phyloP scores from a whole-genome alignment of 2,888 invertebrate genomes.

The Cantharis rustica region DNA sequence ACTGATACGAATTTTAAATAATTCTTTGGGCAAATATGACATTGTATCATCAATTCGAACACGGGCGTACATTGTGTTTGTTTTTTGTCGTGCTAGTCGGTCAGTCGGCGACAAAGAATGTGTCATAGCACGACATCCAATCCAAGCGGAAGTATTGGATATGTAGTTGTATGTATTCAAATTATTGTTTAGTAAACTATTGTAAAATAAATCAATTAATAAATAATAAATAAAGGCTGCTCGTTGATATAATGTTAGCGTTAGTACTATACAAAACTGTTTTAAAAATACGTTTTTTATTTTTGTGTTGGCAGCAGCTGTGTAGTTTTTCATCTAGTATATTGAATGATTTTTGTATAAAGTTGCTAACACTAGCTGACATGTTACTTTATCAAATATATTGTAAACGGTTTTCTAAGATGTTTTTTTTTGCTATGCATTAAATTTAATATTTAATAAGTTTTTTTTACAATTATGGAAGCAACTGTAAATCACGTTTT shows the following conservation, averaged over 20 bases:
- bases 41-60: no score
- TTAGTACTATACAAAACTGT: neutral
- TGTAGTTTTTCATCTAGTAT: neutral
- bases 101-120: no score
- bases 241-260: neutral
- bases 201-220: no score
- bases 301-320: neutral
- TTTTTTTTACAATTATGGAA: slow-evolving; percentile 7
- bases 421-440: neutral
- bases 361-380: neutral
- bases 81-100: no score
- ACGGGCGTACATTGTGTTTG: no score
- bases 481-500: slow-evolving; percentile 5
- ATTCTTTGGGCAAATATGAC: no score
- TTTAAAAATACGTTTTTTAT: neutral
- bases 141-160: no score
- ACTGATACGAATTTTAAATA: no score
- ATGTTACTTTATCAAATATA: neutral
- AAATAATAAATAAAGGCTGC: neutral
- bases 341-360: neutral
- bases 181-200: no score
- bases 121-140: no score
- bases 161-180: no score
- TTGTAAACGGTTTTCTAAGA: neutral
- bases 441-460: slow-evolving; percentile 6